These are phyloP conservation scores for Bibio marci DNA, from an alignment of 2,888 invertebrate genomes.

Conservation along the genomic window DNA sequence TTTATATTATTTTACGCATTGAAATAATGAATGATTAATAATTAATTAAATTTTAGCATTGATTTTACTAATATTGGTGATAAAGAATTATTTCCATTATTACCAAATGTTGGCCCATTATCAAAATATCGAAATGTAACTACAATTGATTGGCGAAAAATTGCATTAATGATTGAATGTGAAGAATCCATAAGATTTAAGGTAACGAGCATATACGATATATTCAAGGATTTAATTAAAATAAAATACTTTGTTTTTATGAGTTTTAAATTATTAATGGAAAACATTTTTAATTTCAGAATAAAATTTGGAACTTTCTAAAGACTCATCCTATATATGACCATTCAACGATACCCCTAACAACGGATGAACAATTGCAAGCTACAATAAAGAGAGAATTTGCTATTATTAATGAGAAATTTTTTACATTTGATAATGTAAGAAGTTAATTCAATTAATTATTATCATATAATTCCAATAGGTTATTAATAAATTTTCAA, in stretches of 20 bases:
- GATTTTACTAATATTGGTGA: no score
- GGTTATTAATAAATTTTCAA: no score
- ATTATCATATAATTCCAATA: not conserved
- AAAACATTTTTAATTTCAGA: no score
- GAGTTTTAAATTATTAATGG: no score
- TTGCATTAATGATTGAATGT: slow-evolving; percentile 34
- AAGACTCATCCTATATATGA: slow-evolving; percentile 41
- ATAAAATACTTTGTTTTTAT: no score
- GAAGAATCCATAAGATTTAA: slow-evolving; percentile 34
- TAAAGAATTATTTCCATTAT: slow-evolving; percentile 34
- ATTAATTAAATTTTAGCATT: no score
- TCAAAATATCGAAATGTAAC: slow-evolving; percentile 43
- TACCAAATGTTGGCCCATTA: slow-evolving; percentile 45
- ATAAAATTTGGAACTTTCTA: slow-evolving; percentile 37
- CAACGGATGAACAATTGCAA: slow-evolving; percentile 38
- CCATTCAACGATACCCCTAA: slow-evolving; percentile 36
- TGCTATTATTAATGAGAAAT: slow-evolving; percentile 44
- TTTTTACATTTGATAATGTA: slow-evolving; percentile 38
- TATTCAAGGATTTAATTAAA: no score
- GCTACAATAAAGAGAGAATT: slow-evolving; percentile 40
- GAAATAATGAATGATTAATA: no score
- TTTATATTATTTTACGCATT: no score
- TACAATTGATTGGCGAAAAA: slow-evolving; percentile 49
- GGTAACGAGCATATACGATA: slow-evolving; percentile 23
- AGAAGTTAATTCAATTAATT: no score